Conservation (phyloP, 2,888 invertebrate species). For the Stegophylla sp. region DNA sequence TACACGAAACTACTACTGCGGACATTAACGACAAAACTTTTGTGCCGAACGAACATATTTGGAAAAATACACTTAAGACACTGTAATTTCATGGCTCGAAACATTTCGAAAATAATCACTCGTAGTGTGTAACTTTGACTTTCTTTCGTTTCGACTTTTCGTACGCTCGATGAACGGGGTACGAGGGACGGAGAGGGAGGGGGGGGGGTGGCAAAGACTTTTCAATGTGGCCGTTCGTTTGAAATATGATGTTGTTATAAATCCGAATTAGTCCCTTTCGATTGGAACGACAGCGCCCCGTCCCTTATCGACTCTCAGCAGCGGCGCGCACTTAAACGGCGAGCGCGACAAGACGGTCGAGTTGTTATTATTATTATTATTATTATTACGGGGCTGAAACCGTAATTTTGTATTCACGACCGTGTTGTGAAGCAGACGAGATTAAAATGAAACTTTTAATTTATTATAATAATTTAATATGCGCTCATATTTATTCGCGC, state of each 20-base stretch:
- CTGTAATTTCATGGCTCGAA: constrained; percentile 49
- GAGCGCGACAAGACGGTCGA: not conserved
- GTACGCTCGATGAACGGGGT: no score
- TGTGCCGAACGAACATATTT: constrained; percentile 23
- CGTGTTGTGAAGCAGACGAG: constrained; percentile 3
- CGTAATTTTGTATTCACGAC: not conserved
- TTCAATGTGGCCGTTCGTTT: constrained; percentile 46
- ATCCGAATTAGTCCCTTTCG: constrained; percentile 55
- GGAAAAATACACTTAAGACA: constrained; percentile 44
- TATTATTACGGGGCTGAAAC: not conserved
- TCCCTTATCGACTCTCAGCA: constrained; percentile 45
- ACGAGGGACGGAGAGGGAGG: not conserved
- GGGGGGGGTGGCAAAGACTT: constrained; percentile 14
- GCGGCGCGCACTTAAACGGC: not conserved
- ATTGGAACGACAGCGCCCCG: constrained; percentile 40
- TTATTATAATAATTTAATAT: not conserved
- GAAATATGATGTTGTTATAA: constrained; percentile 55
- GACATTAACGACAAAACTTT: constrained; percentile 44
- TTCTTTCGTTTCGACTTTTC: constrained; percentile 28
- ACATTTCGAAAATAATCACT: constrained; percentile 46
- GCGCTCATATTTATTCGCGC: not conserved
- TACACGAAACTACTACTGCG: constrained; percentile 13
- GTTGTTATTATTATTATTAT: no score
- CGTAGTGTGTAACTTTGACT: not conserved
- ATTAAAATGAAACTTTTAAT: constrained; percentile 42